Evolutionary conservation across 92 coral and sea anemone species (phyloP).

Genomic region (Parazoanthus swiftii): DNA sequence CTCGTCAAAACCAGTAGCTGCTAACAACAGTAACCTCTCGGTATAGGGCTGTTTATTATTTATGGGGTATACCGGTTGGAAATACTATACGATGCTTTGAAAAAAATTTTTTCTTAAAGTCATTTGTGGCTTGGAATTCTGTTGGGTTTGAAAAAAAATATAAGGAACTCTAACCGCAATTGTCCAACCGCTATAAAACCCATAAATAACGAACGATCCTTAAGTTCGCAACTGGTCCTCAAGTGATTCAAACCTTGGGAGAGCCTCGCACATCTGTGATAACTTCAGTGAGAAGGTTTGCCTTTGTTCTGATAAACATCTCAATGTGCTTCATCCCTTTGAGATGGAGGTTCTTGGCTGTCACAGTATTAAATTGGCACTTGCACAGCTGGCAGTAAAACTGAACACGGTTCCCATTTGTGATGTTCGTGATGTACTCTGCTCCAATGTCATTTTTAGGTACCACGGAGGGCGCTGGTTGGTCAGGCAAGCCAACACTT

Average conservation of each 20-base stretch:
- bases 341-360: slow-evolving; percentile 90
- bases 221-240: background rate
- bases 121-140: no score
- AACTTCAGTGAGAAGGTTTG: slow-evolving; percentile 71
- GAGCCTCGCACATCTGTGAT: slow-evolving; percentile 46
- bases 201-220: no score
- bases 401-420: slow-evolving; percentile 61
- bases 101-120: no score
- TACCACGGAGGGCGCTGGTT: slow-evolving; percentile 6
- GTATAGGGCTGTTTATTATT: no score
- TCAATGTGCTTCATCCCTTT: slow-evolving; percentile 94
- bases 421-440: slow-evolving; percentile 72
- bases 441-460: slow-evolving; percentile 85
- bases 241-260: slow-evolving; percentile 9
- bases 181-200: no score
- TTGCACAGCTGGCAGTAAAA: slow-evolving; percentile 85
- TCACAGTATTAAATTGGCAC: slow-evolving; percentile 80
- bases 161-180: no score
- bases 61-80: no score
- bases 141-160: no score
- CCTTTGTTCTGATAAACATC: slow-evolving; percentile 83
- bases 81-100: no score
- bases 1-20: no score
- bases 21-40: no score
- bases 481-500: slow-evolving; percentile 6